phyloP scores from a whole-genome alignment of 2,113 vertebrate genomes.

The Coracopsis vasa region DNA sequence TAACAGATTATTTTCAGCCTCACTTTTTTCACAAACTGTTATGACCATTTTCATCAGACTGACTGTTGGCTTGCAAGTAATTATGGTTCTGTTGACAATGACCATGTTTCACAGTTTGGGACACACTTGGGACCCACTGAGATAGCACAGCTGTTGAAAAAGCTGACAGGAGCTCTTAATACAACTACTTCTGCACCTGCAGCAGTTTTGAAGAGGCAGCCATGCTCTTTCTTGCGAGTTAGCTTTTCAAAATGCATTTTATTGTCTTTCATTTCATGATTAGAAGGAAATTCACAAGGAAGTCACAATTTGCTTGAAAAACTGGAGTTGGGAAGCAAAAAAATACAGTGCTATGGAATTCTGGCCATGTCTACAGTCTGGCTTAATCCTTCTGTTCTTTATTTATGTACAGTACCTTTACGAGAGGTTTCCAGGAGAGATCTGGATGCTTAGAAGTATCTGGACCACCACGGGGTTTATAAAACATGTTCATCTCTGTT shows the following conservation, averaged over 20 bases:
- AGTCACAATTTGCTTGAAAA: neutral
- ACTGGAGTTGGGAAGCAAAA: neutral
- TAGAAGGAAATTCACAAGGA: neutral
- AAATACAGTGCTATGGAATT: neutral
- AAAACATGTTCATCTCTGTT: conserved; percentile 63
- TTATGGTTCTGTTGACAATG: neutral
- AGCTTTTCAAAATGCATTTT: neutral
- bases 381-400: neutral
- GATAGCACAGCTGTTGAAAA: neutral
- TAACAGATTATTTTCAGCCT: neutral
- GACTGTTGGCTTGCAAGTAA: neutral
- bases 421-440: conserved; percentile 86
- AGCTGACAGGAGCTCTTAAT: neutral
- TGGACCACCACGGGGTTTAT: conserved; percentile 55
- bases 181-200: neutral
- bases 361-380: neutral
- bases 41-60: neutral
- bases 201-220: neutral
- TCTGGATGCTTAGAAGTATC: conserved; percentile 82
- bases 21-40: neutral
- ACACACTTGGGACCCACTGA: neutral
- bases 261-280: neutral
- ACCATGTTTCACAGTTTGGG: neutral
- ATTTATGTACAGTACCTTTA: conserved; percentile 72
- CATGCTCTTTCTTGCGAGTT: neutral